A percentile compares a stretch with the other conserved stretches of the same genome.
These are phyloP conservation scores for Cladorhizidae sp. DNA, from an alignment of 37 sponge, comb jelly and placozoan species.

Conservation along the genomic window DNA sequence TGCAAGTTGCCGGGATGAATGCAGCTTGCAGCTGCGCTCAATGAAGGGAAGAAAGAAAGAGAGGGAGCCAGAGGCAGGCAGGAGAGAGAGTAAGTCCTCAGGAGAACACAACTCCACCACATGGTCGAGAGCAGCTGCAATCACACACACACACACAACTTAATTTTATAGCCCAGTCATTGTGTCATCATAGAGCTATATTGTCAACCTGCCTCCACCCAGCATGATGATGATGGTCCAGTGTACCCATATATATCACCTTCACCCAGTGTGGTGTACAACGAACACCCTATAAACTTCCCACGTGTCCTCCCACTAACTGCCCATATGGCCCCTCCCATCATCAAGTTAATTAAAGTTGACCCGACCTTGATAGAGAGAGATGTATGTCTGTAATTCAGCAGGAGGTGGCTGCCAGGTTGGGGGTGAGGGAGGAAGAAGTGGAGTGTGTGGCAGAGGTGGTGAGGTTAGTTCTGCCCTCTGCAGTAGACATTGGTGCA, in stretches of 20 bases:
- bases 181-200: neutral
- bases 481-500: constrained; percentile 2
- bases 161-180: neutral
- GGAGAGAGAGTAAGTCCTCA: constrained; percentile 47
- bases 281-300: too few species aligned
- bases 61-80: constrained; percentile 43
- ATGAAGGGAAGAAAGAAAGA: constrained; percentile 60
- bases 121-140: constrained; percentile 45
- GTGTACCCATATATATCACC: too few species aligned
- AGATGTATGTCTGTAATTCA: neutral
- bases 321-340: too few species aligned
- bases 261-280: too few species aligned
- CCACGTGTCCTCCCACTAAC: too few species aligned
- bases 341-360: neutral
- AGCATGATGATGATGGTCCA: too few species aligned
- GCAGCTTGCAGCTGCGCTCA: constrained; percentile 45
- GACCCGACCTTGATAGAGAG: constrained; percentile 35
- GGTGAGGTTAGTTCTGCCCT: neutral
- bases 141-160: neutral
- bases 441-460: neutral
- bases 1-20: constrained; percentile 15
- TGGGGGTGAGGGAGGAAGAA: neutral
- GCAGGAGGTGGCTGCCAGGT: neutral
- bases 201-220: too few species aligned
- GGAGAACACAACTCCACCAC: constrained; percentile 43